Conservation (phyloP, 2,888 invertebrate species). For the Cremastinae sp. region DNA sequence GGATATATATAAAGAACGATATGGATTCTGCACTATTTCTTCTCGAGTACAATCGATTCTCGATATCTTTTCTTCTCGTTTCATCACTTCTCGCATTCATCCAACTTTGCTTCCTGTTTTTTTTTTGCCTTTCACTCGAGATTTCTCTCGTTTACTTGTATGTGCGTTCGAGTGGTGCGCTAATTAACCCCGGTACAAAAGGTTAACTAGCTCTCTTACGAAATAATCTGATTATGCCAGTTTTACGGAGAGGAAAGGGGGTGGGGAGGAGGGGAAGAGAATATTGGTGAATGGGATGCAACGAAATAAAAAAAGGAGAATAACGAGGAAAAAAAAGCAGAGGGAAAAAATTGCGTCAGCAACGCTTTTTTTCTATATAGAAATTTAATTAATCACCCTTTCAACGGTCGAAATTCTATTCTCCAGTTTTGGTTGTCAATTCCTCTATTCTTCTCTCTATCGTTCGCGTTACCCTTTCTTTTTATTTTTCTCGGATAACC, state of each 20-base stretch:
- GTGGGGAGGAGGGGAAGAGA: background rate
- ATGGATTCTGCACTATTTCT: conserved; percentile 32
- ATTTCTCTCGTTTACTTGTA: background rate
- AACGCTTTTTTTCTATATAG: conserved; percentile 2
- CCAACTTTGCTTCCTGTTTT: conserved; percentile 7
- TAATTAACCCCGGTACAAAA: background rate
- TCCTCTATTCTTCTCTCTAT: conserved; percentile 6
- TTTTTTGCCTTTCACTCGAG: background rate
- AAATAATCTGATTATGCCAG: background rate
- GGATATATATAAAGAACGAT: background rate
- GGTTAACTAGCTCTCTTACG: conserved; percentile 8
- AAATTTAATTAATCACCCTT: conserved; percentile 14
- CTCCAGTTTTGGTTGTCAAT: conserved; percentile 8
- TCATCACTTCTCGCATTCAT: conserved; percentile 17
- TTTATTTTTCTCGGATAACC: conserved; percentile 3
- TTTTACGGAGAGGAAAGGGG: conserved; percentile 5
- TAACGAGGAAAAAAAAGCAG: background rate
- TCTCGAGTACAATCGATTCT: conserved; percentile 36
- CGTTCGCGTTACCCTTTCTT: background rate
- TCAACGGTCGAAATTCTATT: conserved; percentile 6
- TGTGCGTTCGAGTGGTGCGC: background rate
- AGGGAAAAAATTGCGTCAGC: conserved; percentile 14
- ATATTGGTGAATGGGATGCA: background rate
- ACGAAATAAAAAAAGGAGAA: background rate
- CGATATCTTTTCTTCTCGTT: conserved; percentile 38